phyloP scores from a whole-genome alignment of 2,888 invertebrate species.

The Thecocarcelia acutangulata region DNA sequence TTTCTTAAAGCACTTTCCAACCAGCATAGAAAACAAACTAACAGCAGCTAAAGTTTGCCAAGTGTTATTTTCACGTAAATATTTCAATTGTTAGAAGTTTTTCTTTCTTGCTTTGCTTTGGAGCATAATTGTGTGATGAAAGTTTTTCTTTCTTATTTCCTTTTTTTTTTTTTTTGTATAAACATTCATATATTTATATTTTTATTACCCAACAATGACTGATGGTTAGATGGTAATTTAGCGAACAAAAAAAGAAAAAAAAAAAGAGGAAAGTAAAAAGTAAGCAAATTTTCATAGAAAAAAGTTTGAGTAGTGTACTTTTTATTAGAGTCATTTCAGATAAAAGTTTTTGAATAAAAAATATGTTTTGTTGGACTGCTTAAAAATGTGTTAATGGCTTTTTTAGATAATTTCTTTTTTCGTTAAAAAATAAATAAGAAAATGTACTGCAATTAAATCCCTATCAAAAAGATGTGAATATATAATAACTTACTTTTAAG shows the following conservation, averaged over 20 bases:
- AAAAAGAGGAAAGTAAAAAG: background rate
- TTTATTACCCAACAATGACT: conserved; percentile 58
- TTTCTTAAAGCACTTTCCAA: conserved; percentile 45
- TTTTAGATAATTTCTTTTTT: background rate
- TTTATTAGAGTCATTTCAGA: conserved; percentile 53
- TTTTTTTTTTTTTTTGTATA: background rate
- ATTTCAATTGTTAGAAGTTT: conserved; percentile 57
- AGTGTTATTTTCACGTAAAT: conserved; percentile 63
- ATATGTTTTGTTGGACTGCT: conserved; percentile 8
- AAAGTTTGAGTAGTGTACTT: conserved; percentile 36
- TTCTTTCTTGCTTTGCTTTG: background rate
- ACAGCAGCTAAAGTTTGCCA: conserved; percentile 33
- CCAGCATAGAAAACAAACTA: conserved; percentile 24
- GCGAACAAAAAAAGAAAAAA: conserved; percentile 8
- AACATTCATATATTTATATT: conserved; percentile 28
- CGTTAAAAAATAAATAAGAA: background rate
- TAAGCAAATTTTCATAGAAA: background rate
- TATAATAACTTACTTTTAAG: no score
- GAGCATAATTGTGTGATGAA: conserved; percentile 56
- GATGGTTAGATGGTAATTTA: conserved; percentile 63
- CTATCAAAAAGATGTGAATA: no score
- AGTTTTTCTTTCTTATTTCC: conserved; percentile 1
- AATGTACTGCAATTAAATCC: background rate
- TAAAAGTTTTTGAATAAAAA: conserved; percentile 35
- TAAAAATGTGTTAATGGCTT: conserved; percentile 42